Base-by-base conservation (phyloP, 2,888 invertebrate species). In the Parnassius glacialis region DNA sequence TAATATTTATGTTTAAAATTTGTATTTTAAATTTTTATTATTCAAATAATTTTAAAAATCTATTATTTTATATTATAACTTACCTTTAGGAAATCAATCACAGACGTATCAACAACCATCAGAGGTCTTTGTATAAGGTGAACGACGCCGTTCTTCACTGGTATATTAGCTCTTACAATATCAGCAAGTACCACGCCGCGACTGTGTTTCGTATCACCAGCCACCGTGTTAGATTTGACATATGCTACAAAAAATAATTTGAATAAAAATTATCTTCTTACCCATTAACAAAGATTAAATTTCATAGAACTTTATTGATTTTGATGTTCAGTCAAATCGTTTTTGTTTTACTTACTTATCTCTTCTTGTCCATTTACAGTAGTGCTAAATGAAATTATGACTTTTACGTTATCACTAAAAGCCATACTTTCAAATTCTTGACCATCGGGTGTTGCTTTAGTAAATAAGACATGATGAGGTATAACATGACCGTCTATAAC, bases 401-500 rank as follows among this genome's bases (percentile, higher is more conserved):
- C 97, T 85, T 96, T 95, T 66, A 97, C 93, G 76, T 95, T 96
- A 76, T 97, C 97, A 48, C 95, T 94, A 78, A 95, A 96, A 34
- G 97, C 96, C 69, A 96, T 90, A 7, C 97, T 97, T 79, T 95
- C 94, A 79, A 94, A 96, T 69, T 95, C 95, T 67, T 93, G 92
- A 66, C 94, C 93, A 70, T 95, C 94, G 9, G 93, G 93, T 1
- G 96, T 96, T 13, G 97, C 96, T 68, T 95, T 94, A 0, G 97
- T 97, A 86, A 98, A 98, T 62, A 98, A 93, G 34, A 97, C 97
- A 78, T 95, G 94, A 76, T 95, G 94, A 0, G 97, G 96, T 70
- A 98, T 96, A 59, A 98, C 95, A 83, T 98, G 98, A 0, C 97
- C 97, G 80, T 97, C 97, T 66, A 98, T 94, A 61, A 97, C 96